Percentiles rank a stretch among this genome's conserved stretches.
These are phyloP conservation scores for Alces alces DNA, from an alignment of 2,113 vertebrate genomes.

Conservation along the genomic window DNA sequence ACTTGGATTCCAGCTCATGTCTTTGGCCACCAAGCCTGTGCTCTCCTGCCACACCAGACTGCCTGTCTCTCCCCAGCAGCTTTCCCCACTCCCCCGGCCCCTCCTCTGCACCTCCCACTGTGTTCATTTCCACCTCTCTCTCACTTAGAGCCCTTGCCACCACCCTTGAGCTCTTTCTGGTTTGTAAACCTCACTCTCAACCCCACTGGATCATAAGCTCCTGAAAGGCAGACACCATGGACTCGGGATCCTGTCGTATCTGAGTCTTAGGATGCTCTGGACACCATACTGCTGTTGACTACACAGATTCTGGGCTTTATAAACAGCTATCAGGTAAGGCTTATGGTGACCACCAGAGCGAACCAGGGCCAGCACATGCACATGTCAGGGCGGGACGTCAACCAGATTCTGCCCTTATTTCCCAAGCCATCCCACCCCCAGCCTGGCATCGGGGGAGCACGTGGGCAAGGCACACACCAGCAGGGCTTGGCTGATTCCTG, in stretches of 20 bases:
- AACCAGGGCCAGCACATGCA: not conserved
- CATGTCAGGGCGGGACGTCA: rapidly evolving
- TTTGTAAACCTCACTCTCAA: not conserved
- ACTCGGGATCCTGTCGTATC: no score
- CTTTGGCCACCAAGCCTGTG: not conserved
- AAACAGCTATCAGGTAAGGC: not conserved
- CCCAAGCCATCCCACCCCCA: not conserved
- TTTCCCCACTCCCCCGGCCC: not conserved
- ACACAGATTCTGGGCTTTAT: not conserved
- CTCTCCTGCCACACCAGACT: not conserved
- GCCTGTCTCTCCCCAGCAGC: not conserved
- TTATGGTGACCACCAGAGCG: rapidly evolving
- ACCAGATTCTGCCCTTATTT: not conserved
- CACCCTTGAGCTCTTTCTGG: not conserved
- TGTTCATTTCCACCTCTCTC: not conserved
- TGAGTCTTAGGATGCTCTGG: not conserved
- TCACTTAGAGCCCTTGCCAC: not conserved
- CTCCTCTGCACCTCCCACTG: not conserved
- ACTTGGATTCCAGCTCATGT: not conserved
- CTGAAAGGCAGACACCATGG: not conserved
- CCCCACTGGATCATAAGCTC: not conserved
- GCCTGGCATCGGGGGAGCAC: not conserved
- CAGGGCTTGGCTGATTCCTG: not conserved
- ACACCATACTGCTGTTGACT: not conserved
- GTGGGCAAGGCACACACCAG: not conserved